Percentiles rank a stretch among this genome's conserved stretches.
phyloP scores from a whole-genome alignment of 2,797 vertebrate genomes.

The Onychomys arenicola region DNA sequence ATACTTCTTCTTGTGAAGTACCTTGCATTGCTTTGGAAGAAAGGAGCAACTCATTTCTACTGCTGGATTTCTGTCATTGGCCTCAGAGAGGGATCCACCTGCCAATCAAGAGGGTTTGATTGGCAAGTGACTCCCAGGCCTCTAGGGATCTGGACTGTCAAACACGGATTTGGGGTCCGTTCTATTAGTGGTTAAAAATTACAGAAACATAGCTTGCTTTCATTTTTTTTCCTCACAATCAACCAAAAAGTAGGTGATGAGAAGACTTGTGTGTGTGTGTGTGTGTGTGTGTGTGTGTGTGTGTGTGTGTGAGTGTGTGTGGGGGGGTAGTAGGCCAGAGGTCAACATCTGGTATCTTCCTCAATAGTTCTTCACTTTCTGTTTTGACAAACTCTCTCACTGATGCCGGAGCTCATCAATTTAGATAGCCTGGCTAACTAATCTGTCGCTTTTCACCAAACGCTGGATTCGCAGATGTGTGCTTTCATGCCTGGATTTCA shows the following conservation, averaged over 20 bases:
- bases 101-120: constrained; percentile 85
- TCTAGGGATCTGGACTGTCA: constrained; percentile 82
- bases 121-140: constrained; percentile 81
- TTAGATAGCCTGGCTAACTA: neutral
- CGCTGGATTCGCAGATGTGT: neutral
- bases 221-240: constrained; percentile 49
- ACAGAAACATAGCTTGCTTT: constrained; percentile 55
- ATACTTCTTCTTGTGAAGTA: constrained; percentile 83
- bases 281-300: neutral
- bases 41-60: constrained; percentile 77
- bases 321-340: neutral
- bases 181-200: constrained; percentile 74
- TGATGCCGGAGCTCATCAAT: neutral
- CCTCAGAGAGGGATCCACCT: constrained; percentile 78
- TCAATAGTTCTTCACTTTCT: neutral
- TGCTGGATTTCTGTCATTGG: constrained; percentile 63
- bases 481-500: neutral
- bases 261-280: neutral
- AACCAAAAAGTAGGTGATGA: neutral
- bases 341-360: neutral
- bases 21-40: constrained; percentile 83
- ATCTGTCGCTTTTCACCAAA: neutral
- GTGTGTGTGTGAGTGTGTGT: neutral
- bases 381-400: neutral
- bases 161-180: constrained; percentile 78